Evolutionary conservation across 2,797 vertebrate genomes (phyloP), one percentile per base, ranked within the genome.

Genomic region (Notoglanidium macrostoma): DNA sequence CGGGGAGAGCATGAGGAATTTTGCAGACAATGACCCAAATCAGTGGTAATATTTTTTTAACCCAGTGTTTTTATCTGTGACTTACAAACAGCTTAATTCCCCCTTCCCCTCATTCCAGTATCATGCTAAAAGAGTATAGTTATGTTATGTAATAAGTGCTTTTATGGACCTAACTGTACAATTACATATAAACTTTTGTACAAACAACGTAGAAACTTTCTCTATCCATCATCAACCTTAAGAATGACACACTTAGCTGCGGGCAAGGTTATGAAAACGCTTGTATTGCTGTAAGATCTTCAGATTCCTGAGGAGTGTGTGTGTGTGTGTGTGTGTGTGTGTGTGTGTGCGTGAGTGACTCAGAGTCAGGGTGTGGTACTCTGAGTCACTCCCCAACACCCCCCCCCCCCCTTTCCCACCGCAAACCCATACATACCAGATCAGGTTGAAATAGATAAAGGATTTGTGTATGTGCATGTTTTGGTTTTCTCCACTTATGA

Each of bases 361-460:
- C 81, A 76, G 44, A 44, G 29, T 86, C 70, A 51, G 82, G 86
- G 83, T 85, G 90, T 89, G 86, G 87, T 51, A 23, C 29, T 85
- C 81, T 90, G 90, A 90, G 77, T 90, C 90, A 90, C 77, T 23
- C 15, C 61, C 26, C n/a, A n/a, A 89, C 49, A 54, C 74, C 49
- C 26, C 35, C 35, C 63, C 70, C 46, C 57, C 29, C 21, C 17
- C n/a, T 12, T 35, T 29, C 26, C 11, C 12, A n/a, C 21, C 29
- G 0, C 12, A 11, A 15, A 15, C 73, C 0, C 65, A 51, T 32
- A n/a, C 49, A 73, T 85, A 78, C 51, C 65, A 35, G n/a, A 55
- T 83, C 65, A 70, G 82, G 63, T 55, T 7, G 63, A 70, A 68
- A 83, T 26, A 55, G 65, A 82, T 65, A 63, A 46, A 46, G 32